Base-by-base conservation (phyloP, 2,113 vertebrate genomes). In the Bubalus kerabau region DNA sequence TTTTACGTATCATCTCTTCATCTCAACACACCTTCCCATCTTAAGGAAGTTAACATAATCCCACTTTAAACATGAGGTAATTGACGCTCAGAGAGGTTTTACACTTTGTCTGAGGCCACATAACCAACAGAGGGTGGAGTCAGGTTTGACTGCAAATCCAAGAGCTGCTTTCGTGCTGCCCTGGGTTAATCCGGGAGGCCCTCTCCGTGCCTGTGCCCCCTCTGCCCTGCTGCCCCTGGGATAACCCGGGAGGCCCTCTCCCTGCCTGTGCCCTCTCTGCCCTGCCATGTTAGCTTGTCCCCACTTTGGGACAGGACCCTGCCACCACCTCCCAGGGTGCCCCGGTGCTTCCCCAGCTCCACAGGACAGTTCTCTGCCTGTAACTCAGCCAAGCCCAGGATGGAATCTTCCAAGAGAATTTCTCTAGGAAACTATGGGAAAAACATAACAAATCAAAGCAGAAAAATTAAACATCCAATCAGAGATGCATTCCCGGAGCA, bases 381-480 rank as follows among this genome's bases (percentile, higher is more conserved):
- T 11, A 78, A 36, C 60, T 83, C 78, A 86, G 60, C 64, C 94
- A 57, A 84, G 67, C 28, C 54, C 52, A 67, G 54, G 54, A 94
- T 30, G 12, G 59, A 93, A 84, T 87, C 87, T 92, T 91, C 90
- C 87, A 90, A 90, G 62, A 96, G 90, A 96, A 74, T 95, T 91
- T 94, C 90, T 89, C 96, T 56, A 94, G 80, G 95, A 97, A 95
- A 81, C 92, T 89, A 56, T 59, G 95, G 90, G 50, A n/a, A 90
- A 82, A 54, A 82, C 80, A 95, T 94, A 96, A 83, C 92, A 94
- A 90, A 95, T 94, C 48, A 90, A 59, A 83, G 48, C 86, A 92
- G 48, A 96, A 90, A 90, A 90, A 21, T 82, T 80, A 91, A 97
- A 84, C 10, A 83, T 95, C 74, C 48, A 67, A 82, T 82, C 89